Base-by-base conservation (phyloP, 2,888 invertebrate species). In the Adelognathus sp. region DNA sequence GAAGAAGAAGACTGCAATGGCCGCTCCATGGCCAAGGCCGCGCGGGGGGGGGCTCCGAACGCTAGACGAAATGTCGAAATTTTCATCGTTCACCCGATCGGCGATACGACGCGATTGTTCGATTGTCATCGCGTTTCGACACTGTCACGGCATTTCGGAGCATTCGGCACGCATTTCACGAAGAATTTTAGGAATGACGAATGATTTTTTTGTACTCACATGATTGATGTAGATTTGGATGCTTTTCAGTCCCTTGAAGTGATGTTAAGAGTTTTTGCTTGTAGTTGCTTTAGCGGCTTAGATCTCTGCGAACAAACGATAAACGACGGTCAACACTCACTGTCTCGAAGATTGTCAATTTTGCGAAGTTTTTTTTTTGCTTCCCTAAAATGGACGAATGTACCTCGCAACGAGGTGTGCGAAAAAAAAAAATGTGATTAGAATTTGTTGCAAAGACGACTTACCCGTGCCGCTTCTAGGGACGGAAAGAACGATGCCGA, bases 401-500 rank as follows among this genome's bases (percentile, higher is more conserved):
- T 54, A 24, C 44, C 4, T 44, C 1, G n/a, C n/a, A 11, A 39
- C 6, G 54, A 74, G 69, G n/a, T n/a, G n/a, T n/a, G n/a, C n/a
- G n/a, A n/a, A 58, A 54, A 39, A 31, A 16, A 24, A 33, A 63
- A 70, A 29, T 5, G 7, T 31, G 11, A 27, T 6, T n/a, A 0
- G 24, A 3, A 31, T 21, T 72, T 29, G 21, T 18, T 14, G 61
- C 31, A 72, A 36, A 67, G 66, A 67, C 66, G 56, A 88, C 89
- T 84, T 86, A 90, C 90, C 87, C 84, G 86, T 85, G 83, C 87
- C 87, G 86, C 84, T 77, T 81, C 77, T 86, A 82, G 85, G 86
- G 85, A 88, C 88, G 87, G 89, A 90, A 90, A 90, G 90, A 86
- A 86, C 86, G 83, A 84, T 74, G 75, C 61, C n/a, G 70, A 56